Evolutionary conservation across 1,140 invertebrate species (phyloP).

Genomic region (Notospermus geniculatus): DNA sequence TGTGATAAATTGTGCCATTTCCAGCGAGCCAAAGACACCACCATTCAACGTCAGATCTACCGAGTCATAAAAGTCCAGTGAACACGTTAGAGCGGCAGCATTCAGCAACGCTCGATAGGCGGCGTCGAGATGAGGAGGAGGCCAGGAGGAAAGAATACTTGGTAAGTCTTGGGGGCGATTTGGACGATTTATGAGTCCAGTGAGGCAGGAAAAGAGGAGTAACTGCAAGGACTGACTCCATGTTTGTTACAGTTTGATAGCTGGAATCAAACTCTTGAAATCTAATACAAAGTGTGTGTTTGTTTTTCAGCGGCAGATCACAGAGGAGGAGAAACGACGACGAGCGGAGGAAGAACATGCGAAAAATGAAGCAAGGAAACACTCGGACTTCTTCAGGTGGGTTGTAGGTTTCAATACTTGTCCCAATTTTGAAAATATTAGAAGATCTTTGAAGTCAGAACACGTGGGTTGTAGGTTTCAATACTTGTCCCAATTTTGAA

Average conservation of each 20-base stretch:
- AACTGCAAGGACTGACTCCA: too few relatives aligned
- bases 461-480: neutral
- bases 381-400: slow-evolving; percentile 52
- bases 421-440: slow-evolving; percentile 8
- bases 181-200: too few relatives aligned
- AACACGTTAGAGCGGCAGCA: too few relatives aligned
- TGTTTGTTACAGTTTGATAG: too few relatives aligned
- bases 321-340: slow-evolving; percentile 46
- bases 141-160: slow-evolving; percentile 43
- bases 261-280: too few relatives aligned
- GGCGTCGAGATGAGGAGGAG: slow-evolving; percentile 45
- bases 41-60: slow-evolving; percentile 2
- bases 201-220: too few relatives aligned
- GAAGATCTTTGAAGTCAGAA: too few relatives aligned
- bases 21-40: neutral
- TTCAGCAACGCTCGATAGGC: slow-evolving; percentile 17
- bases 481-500: neutral
- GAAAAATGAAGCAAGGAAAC: slow-evolving; percentile 43
- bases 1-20: too few relatives aligned
- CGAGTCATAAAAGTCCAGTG: neutral
- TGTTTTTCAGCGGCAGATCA: slow-evolving; percentile 45
- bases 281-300: neutral
- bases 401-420: neutral
- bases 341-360: slow-evolving; percentile 42
- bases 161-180: slow-evolving; percentile 33